Percentiles rank a stretch among this genome's conserved stretches.
Evolutionary conservation across 2,797 vertebrate genomes (phyloP).

Genomic region (Lepus townsendii): DNA sequence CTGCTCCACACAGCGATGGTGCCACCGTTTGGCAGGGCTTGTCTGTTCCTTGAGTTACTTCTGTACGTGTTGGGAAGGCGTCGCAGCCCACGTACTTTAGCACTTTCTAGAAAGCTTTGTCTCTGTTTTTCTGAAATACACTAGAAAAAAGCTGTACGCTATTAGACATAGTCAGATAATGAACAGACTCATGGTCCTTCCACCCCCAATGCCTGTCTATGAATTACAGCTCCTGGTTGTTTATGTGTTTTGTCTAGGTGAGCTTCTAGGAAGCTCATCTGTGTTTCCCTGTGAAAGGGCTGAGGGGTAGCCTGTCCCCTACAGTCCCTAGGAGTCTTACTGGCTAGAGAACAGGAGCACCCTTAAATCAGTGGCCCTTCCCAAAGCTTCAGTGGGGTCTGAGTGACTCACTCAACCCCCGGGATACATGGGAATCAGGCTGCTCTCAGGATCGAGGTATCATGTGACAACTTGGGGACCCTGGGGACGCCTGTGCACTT

Average conservation of each 20-base stretch:
- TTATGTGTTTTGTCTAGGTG: not conserved
- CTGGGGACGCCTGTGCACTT: not conserved
- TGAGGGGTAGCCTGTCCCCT: not conserved
- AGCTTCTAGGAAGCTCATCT: not conserved
- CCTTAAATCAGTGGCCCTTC: not conserved
- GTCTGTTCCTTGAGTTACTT: not conserved
- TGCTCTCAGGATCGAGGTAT: not conserved
- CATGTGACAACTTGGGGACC: not conserved
- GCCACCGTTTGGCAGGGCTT: not conserved
- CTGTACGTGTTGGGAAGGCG: not conserved
- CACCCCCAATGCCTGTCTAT: not conserved
- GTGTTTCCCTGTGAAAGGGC: not conserved
- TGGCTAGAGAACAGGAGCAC: not conserved
- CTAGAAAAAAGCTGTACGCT: constrained; percentile 21
- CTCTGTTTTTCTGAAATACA: constrained; percentile 56
- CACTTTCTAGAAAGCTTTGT: constrained; percentile 54
- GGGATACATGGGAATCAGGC: not conserved
- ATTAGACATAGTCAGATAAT: constrained; percentile 26
- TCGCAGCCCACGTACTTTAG: not conserved
- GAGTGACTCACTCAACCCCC: not conserved
- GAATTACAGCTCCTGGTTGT: not conserved
- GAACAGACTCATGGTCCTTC: not conserved
- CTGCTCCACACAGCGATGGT: not conserved
- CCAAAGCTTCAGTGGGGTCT: not conserved
- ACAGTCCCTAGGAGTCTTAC: not conserved